Percentiles rank a stretch among this genome's conserved stretches.
These are phyloP conservation scores for Phyllotreta cruciferae DNA, from an alignment of 2,888 invertebrate genomes.

Conservation along the genomic window DNA sequence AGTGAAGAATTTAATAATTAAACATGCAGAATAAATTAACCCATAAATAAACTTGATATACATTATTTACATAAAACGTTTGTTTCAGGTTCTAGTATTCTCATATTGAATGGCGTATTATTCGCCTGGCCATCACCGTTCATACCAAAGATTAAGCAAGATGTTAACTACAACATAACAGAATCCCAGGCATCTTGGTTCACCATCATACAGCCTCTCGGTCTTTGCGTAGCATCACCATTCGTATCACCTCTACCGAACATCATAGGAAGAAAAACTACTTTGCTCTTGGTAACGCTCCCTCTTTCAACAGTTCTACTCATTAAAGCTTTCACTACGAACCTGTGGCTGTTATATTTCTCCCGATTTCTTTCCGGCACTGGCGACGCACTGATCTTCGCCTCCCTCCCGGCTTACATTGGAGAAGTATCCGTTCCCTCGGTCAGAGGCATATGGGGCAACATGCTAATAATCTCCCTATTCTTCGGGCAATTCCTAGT, in stretches of 20 bases:
- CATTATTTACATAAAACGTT: too few species aligned
- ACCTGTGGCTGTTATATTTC: conserved; percentile 8
- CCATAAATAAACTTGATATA: too few species aligned
- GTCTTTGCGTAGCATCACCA: conserved; percentile 5
- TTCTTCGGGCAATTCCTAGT: conserved; percentile 48
- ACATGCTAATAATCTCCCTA: conserved; percentile 42
- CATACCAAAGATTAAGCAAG: conserved; percentile 16
- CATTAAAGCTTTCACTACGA: conserved; percentile 7
- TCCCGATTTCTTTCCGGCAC: background rate
- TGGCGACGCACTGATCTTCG: conserved; percentile 42
- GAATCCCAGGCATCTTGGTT: conserved; percentile 53
- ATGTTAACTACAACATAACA: conserved; percentile 43
- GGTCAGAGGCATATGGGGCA: conserved; percentile 51
- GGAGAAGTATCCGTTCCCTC: conserved; percentile 50
- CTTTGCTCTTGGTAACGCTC: background rate
- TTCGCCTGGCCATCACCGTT: conserved; percentile 30
- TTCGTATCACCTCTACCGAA: background rate
- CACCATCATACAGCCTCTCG: conserved; percentile 43
- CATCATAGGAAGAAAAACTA: conserved; percentile 10
- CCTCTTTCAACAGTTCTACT: background rate
- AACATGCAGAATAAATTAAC: background rate
- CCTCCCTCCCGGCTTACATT: conserved; percentile 45
- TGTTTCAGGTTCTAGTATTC: conserved; percentile 36
- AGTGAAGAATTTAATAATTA: background rate
- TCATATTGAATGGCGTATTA: conserved; percentile 42